phyloP scores from a whole-genome alignment of 2,797 vertebrate genomes.

The Sebastes nivosus region DNA sequence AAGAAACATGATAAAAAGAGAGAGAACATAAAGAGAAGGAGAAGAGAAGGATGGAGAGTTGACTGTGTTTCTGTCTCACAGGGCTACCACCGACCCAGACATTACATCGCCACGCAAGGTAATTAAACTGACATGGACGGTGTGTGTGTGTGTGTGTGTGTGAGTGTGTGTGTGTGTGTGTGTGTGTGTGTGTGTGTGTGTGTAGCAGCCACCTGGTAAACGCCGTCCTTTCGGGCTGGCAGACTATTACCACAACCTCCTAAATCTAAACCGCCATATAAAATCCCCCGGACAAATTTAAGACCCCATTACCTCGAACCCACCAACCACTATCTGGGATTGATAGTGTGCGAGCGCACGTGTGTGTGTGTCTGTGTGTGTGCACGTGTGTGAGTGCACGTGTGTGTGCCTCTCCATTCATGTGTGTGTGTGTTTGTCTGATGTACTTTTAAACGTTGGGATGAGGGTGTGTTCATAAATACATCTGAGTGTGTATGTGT shows the following conservation, averaged over 20 bases:
- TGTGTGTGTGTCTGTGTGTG: constrained; percentile 22
- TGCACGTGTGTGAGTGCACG: constrained; percentile 7
- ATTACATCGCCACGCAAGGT: constrained; percentile 99
- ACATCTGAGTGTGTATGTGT: neutral
- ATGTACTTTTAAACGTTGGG: too few relatives aligned
- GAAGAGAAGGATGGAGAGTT: neutral
- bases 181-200: constrained; percentile 24
- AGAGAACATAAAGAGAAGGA: neutral
- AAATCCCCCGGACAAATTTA: constrained; percentile 73
- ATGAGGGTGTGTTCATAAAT: neutral
- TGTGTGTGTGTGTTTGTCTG: neutral
- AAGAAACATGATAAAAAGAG: neutral
- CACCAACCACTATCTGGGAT: constrained; percentile 57
- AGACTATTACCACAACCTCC: constrained; percentile 70
- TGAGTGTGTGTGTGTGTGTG: constrained; percentile 3
- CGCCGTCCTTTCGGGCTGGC: constrained; percentile 45
- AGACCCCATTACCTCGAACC: constrained; percentile 71
- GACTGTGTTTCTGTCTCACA: constrained; percentile 66
- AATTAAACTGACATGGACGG: constrained; percentile 67
- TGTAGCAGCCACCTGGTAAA: constrained; percentile 55
- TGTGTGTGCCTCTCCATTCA: neutral
- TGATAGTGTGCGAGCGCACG: constrained; percentile 43
- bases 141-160: constrained; percentile 19
- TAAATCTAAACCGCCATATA: constrained; percentile 68
- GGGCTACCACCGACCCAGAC: constrained; percentile 95